phyloP scores from a whole-genome alignment of 1,140 invertebrate species.

The Drosophila albomicans region DNA sequence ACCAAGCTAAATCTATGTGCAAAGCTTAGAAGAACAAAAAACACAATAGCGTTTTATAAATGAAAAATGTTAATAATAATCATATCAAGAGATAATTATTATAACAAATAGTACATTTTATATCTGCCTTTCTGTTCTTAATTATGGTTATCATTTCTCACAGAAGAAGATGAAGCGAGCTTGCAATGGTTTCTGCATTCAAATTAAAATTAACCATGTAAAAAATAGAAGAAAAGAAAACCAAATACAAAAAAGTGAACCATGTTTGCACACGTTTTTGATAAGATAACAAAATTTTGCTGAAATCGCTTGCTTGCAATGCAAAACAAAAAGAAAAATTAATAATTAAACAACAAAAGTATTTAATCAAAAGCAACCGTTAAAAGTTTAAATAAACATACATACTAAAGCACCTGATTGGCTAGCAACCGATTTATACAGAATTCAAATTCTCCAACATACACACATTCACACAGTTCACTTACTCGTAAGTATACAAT shows the following conservation, averaged over 20 bases:
- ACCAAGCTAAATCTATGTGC: constrained; percentile 71
- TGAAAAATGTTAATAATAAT: constrained; percentile 35
- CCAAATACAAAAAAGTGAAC: constrained; percentile 2
- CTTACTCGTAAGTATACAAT: constrained; percentile 20
- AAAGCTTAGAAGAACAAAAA: constrained; percentile 42
- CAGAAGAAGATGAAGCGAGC: constrained; percentile 65
- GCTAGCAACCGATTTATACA: constrained; percentile 29
- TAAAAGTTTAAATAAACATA: constrained; percentile 41
- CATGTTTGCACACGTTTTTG: constrained; percentile 44
- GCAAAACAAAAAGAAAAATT: constrained; percentile 53
- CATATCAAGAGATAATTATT: constrained; percentile 10
- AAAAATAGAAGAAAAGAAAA: constrained; percentile 37
- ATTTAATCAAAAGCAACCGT: constrained; percentile 65
- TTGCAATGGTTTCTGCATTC: constrained; percentile 76
- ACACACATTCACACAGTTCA: constrained; percentile 28
- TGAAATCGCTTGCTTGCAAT: constrained; percentile 73
- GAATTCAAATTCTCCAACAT: constrained; percentile 20
- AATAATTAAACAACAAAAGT: constrained; percentile 46
- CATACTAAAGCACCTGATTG: constrained; percentile 57
- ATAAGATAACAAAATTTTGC: constrained; percentile 60
- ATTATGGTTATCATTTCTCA: constrained; percentile 36
- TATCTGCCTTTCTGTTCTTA: constrained; percentile 15
- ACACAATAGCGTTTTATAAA: constrained; percentile 64
- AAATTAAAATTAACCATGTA: constrained; percentile 59
- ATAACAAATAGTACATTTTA: constrained; percentile 5